Evolutionary conservation across 2,888 invertebrate species (phyloP).

Genomic region (Plemyria rubiginata): DNA sequence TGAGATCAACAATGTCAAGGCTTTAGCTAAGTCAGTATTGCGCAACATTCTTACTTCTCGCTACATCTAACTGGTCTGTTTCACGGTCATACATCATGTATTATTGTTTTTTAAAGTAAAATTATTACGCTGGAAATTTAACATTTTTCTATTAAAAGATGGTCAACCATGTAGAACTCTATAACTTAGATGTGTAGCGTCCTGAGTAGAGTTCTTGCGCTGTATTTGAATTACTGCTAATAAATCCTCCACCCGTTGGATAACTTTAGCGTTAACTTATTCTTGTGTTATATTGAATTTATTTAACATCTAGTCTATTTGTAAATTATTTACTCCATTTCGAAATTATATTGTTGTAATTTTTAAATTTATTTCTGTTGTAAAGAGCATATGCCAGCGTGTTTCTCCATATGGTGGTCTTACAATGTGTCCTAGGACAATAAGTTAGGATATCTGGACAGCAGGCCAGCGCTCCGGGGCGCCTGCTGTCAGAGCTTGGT

Average conservation of each 20-base stretch:
- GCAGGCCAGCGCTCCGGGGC: slow-evolving; percentile 66
- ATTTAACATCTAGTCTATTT: neutral
- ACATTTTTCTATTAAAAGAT: slow-evolving; percentile 33
- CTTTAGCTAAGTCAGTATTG: slow-evolving; percentile 61
- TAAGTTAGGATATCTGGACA: slow-evolving; percentile 54
- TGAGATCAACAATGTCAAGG: slow-evolving; percentile 80
- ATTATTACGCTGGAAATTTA: slow-evolving; percentile 1
- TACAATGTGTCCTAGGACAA: slow-evolving; percentile 45
- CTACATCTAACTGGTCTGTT: slow-evolving; percentile 21
- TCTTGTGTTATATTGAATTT: neutral
- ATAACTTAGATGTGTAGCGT: slow-evolving; percentile 38
- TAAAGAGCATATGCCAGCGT: slow-evolving; percentile 17
- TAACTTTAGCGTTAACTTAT: slow-evolving; percentile 6
- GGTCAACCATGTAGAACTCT: slow-evolving; percentile 40
- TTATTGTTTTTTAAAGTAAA: slow-evolving; percentile 9
- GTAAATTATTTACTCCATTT: neutral
- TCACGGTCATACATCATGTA: slow-evolving; percentile 38
- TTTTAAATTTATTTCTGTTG: slow-evolving; percentile 7
- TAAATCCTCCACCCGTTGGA: slow-evolving; percentile 35
- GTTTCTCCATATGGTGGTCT: slow-evolving; percentile 33
- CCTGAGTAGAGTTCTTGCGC: slow-evolving; percentile 34
- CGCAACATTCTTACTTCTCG: slow-evolving; percentile 48
- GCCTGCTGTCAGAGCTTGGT: slow-evolving; percentile 63
- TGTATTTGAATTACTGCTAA: slow-evolving; percentile 16
- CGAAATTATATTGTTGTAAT: neutral